Conservation (phyloP, 2,113 vertebrate species). For the Perognathus longimembris region DNA sequence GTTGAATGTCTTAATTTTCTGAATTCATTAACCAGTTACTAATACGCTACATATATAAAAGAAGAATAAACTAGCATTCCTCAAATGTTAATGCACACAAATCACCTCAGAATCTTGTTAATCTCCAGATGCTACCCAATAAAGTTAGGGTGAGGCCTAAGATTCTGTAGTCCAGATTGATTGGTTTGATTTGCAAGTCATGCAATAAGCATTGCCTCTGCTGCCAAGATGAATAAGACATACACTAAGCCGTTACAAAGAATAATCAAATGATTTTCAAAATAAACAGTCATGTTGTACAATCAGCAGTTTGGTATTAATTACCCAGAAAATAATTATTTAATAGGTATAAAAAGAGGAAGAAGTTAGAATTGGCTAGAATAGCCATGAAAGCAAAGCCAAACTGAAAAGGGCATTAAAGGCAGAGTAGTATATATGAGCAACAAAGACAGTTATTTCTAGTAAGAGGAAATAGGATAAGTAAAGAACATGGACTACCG, state of each 20-base stretch:
- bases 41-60: not conserved
- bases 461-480: not conserved
- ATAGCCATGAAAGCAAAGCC: slow-evolving; percentile 51
- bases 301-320: slow-evolving; percentile 34
- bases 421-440: not conserved
- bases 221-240: slow-evolving; percentile 3
- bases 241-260: not conserved
- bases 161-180: not conserved
- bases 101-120: slow-evolving; percentile 15
- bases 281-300: slow-evolving; percentile 39
- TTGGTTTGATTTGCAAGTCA: not conserved
- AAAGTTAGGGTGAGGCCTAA: not conserved
- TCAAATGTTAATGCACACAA: not conserved
- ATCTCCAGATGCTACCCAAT: slow-evolving; percentile 1
- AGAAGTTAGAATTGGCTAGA: slow-evolving; percentile 39
- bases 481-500: slow-evolving; percentile 2
- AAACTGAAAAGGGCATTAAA: slow-evolving; percentile 17
- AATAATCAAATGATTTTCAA: slow-evolving; percentile 58
- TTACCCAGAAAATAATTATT: slow-evolving; percentile 15
- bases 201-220: slow-evolving; percentile 30
- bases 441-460: not conserved
- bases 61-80: slow-evolving; percentile 6
- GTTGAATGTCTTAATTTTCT: slow-evolving; percentile 52
- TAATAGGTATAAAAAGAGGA: slow-evolving; percentile 17
- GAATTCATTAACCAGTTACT: slow-evolving; percentile 51